Base-by-base conservation (phyloP, 2,888 invertebrate species). In the Melinaea marsaeus region DNA sequence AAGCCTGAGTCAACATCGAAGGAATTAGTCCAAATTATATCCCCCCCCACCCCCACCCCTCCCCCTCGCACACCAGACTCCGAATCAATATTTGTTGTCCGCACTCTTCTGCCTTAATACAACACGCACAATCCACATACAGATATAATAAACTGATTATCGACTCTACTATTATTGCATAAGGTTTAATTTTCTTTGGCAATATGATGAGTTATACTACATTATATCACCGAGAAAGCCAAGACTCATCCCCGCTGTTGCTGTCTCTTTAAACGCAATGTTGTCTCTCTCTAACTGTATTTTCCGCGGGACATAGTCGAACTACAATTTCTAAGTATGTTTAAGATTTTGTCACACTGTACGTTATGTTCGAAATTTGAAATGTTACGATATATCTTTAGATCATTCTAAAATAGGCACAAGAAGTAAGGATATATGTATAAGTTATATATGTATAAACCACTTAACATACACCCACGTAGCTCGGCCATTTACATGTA, bases 71-170 rank as follows among this genome's bases (percentile, higher is more conserved):
- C 80, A 80, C 84, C 84, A 81, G 80, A 76, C 78, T 75, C 81
- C 89, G 88, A 91, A 91, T 91, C 91, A 91, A 91, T 91, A 91
- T 91, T 91, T 91, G 91, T 90, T 86, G 90, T 91, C 88, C 88
- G 90, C 80, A 88, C 90, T 90, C 90, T 90, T 90, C 90, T 90
- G 85, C 85, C 88, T 86, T 89, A 85, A 85, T 89, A 89, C 82
- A 84, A 86, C 88, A 90, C 90, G 90, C 90, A 90, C 85, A 85
- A 84, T 84, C 82, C 84, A 84, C 83, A 84, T 78, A 79, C 71
- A 70, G 67, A 55, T 13, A 35, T 9, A 11, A 2, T 2, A 55
- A 64, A 61, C 0, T 48, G 0, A 75, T 69, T 68, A 46, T 60
- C 22, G 59, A 75, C 73, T 64, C 32, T 73, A 68, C 33, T 0